phyloP scores from a whole-genome alignment of 2,797 vertebrate genomes.

The Menidia menidia region DNA sequence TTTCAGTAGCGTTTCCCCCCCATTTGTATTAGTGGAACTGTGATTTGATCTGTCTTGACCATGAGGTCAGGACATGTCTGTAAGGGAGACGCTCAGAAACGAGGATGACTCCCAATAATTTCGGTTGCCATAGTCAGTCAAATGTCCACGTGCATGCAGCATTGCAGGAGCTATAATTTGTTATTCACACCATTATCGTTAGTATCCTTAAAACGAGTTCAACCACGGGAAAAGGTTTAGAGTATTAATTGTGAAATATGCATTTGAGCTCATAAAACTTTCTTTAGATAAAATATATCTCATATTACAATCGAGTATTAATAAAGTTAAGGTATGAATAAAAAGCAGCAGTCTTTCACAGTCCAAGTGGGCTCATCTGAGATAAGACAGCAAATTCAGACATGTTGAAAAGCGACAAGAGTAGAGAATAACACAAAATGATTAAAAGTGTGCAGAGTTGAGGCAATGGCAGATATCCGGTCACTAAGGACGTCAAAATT shows the following conservation, averaged over 20 bases:
- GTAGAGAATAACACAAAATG: too few species aligned
- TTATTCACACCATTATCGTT: neutral
- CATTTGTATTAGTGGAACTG: slow-evolving; percentile 21
- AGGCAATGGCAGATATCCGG: too few species aligned
- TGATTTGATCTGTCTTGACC: slow-evolving; percentile 32
- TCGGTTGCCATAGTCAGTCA: slow-evolving; percentile 7
- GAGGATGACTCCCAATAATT: slow-evolving; percentile 7
- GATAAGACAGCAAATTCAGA: too few species aligned
- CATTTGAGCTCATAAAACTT: too few species aligned
- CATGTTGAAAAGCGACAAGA: too few species aligned
- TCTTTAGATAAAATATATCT: too few species aligned
- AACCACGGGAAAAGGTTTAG: neutral
- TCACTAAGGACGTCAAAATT: too few species aligned
- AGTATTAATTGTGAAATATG: neutral
- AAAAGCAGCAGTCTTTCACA: too few species aligned
- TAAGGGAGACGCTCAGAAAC: slow-evolving; percentile 19
- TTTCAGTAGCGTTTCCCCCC: neutral
- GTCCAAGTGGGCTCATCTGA: too few species aligned
- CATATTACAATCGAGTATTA: too few species aligned
- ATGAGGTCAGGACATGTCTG: slow-evolving; percentile 35
- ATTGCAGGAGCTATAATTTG: neutral
- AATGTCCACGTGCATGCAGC: neutral
- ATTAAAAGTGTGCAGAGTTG: too few species aligned
- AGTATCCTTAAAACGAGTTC: neutral
- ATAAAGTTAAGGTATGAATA: too few species aligned